Conservation (phyloP, 2,797 vertebrate species). For the Apodemus agrarius region DNA sequence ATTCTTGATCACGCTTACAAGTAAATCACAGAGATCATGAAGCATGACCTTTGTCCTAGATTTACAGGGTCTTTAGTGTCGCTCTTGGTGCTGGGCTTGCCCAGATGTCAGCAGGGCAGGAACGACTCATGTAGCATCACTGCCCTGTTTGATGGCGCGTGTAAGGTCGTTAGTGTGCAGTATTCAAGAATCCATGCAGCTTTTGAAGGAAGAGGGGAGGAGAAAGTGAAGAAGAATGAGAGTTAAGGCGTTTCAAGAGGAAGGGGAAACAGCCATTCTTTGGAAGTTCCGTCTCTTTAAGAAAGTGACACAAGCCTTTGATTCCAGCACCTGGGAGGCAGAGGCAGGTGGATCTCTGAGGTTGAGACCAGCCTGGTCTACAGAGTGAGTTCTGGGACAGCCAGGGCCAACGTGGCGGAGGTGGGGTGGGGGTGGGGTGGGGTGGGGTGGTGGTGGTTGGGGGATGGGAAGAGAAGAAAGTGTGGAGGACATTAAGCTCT, state of each 20-base stretch:
- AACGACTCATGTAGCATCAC: background rate
- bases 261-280: background rate
- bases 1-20: background rate
- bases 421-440: too few relatives aligned
- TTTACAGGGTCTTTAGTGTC: background rate
- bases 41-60: constrained; percentile 1
- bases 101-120: background rate
- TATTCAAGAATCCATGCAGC: background rate
- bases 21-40: background rate
- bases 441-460: too few relatives aligned
- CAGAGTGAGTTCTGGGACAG: background rate
- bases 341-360: background rate
- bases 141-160: background rate
- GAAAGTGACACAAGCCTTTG: background rate
- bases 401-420: background rate
- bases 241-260: background rate
- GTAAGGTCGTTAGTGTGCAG: background rate
- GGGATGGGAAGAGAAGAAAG: too few relatives aligned
- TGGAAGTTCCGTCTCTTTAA: background rate
- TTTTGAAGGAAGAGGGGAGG: background rate
- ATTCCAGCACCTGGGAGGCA: background rate
- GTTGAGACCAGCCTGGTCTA: background rate
- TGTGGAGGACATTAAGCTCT: background rate
- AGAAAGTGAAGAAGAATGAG: background rate
- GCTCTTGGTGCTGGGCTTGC: background rate